Evolutionary conservation across 1,140 invertebrate genomes (phyloP), one percentile per base, ranked within the genome.

Genomic region (Parasteatoda tepidariorum): DNA sequence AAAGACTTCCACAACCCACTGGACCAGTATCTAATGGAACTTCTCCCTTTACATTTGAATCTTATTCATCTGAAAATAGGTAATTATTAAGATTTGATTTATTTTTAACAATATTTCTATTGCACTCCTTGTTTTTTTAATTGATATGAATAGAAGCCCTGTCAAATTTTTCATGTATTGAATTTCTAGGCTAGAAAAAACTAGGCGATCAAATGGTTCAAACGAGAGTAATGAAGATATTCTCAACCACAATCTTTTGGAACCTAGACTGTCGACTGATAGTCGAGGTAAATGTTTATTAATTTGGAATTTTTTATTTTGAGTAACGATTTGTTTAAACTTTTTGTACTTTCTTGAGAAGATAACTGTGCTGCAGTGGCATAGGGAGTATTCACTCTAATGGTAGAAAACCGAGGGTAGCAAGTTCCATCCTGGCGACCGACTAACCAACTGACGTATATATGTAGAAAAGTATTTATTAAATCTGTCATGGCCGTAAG

Each of bases 21-120:
- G 85, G 84, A 3, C 54, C 66, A 28, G 55, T 33, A 18, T 28
- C 24, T 33, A 73, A 82, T 67, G 78, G 62, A 30, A 76, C 87
- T 54, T 87, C 88, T 30, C 88, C 88, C 9, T 91, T 91, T 86
- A 85, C 86, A 9, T 91, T 91, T 87, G 90, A 91, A 87, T 88
- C 90, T 6, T 91, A 87, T 81, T 85, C 85, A 7, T 76, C 83
- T n/a, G 81, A 86, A 13, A 83, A 74, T 57, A 84, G 85, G 85
- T 83, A 70, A 75, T 15, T 33, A 30, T 59, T 75, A 13, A 11
- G 2, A 62, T 62, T 22, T 1, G 11, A 22, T 62, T 62, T 18
- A 7, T 48, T 48, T 48, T 7, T 48, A 18, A 9, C 18, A 48
- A 48, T 7, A 9, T 9, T 18, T 48, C 7, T 48, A 48, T 9